Base-by-base conservation (phyloP, 2,113 vertebrate species). In the Cyphomyrus plagiostoma region DNA sequence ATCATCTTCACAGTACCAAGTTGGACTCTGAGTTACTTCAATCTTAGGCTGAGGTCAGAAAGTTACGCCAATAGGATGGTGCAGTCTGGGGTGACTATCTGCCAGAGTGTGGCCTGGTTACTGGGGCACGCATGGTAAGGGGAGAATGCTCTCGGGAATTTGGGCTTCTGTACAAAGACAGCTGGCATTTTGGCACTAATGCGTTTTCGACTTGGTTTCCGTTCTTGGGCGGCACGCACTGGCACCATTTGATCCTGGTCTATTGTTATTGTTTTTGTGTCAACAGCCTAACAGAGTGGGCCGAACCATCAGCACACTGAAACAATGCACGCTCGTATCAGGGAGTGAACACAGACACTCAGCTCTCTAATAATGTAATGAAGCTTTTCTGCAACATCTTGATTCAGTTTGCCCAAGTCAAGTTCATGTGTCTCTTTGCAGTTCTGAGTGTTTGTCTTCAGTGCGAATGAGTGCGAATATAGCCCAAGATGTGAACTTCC, bases 321-420 rank as follows among this genome's bases (percentile, higher is more conserved):
- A 90, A 92, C 91, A 93, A 92, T 92, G 89, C 30, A 86, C 42
- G n/a, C 89, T 74, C 35, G 21, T 90, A 50, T 85, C 82, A 91
- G 89, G 93, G 90, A 88, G 92, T 90, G 86, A 49, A 89, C 52
- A 11, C 82, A 4, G 42, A 50, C 58, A 48, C 74, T 92, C 88
- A 23, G 21, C 56, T 88, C 89, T 66, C 89, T 62, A 74, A 88
- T 90, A 62, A 58, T 85, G 66, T 49, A 46, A 77, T 19, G 66
- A 86, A 90, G 19, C 10, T 86, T 86, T 86, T 52, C 49, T 35
- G 48, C 49, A 86, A 52, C 85, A 52, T 86, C 84, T 86, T 52
- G 48, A 30, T 10, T 87, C 17, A 19, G 39, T 35, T 39, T 35
- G 15, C 15, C 50, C 26, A 4, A 30, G 30, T 53, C 13, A 9